A percentile compares a stretch with the other conserved stretches of the same genome.
phyloP scores from a whole-genome alignment of 2,888 invertebrate species.

The Lithodes maja region DNA sequence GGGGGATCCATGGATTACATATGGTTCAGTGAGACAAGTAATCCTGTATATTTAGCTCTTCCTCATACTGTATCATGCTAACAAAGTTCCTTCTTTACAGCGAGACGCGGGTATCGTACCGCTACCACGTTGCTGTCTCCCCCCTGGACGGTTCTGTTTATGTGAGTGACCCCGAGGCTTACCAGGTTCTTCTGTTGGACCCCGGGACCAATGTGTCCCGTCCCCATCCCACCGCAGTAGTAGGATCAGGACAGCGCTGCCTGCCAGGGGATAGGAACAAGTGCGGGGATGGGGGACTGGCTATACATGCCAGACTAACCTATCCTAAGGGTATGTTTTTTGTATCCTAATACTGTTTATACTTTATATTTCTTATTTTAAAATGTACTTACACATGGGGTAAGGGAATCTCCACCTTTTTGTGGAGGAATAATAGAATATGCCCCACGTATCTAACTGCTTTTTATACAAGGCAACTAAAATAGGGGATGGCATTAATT shows the following conservation, averaged over 20 bases:
- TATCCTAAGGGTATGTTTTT: constrained; percentile 90
- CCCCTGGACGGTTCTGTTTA: constrained; percentile 95
- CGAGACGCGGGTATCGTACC: constrained; percentile 94
- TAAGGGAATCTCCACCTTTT: no score
- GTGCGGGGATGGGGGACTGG: constrained; percentile 96
- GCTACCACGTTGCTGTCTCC: constrained; percentile 96
- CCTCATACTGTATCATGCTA: no score
- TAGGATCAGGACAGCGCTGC: constrained; percentile 89
- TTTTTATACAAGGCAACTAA: no score
- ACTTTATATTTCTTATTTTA: background rate
- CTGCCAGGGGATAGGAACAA: constrained; percentile 93
- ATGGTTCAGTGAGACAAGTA: no score
- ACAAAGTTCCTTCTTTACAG: constrained; percentile 77
- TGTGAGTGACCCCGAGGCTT: constrained; percentile 96
- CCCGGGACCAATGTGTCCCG: constrained; percentile 78
- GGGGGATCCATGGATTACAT: no score
- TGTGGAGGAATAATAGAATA: no score
- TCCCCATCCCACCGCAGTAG: constrained; percentile 71
- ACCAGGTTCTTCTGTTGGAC: constrained; percentile 91
- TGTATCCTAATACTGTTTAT: background rate
- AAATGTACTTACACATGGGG: no score
- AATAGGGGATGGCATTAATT: no score
- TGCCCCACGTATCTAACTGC: no score
- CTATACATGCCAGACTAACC: constrained; percentile 91
- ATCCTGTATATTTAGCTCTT: no score